phyloP scores from a whole-genome alignment of 2,888 invertebrate species.

The Lypha dubia region DNA sequence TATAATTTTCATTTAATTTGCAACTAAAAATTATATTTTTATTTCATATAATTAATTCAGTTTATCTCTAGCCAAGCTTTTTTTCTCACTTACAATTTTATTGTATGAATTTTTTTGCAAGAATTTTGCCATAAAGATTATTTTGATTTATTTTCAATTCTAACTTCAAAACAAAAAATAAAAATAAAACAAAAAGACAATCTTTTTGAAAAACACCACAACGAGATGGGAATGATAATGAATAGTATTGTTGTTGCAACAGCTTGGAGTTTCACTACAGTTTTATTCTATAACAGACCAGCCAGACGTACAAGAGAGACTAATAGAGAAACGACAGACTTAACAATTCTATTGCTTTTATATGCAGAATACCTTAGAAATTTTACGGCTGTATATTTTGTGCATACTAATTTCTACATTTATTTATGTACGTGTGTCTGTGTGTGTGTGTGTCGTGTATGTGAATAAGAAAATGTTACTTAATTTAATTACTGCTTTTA shows the following conservation, averaged over 20 bases:
- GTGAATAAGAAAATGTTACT: conserved; percentile 3
- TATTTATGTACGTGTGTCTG: no score
- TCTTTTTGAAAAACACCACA: not conserved
- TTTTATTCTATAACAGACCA: not conserved
- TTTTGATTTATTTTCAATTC: conserved; percentile 63
- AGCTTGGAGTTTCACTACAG: not conserved
- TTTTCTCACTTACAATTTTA: conserved; percentile 13
- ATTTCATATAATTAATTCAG: conserved; percentile 63
- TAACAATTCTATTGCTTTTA: no score
- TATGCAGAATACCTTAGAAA: conserved; percentile 26
- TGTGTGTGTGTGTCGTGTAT: no score
- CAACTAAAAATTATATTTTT: conserved; percentile 28
- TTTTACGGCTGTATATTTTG: conserved; percentile 45
- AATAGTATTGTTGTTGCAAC: not conserved
- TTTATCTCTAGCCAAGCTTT: conserved; percentile 47
- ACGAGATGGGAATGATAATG: not conserved
- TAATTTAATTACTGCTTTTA: conserved; percentile 32
- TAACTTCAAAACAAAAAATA: no score
- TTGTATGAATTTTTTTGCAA: not conserved
- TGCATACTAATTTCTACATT: no score
- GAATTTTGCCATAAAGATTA: conserved; percentile 1
- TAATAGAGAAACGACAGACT: no score
- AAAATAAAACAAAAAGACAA: not conserved
- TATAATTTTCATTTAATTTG: conserved; percentile 47
- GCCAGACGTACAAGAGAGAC: no score